Base-by-base conservation (phyloP, 2,888 invertebrate genomes). In the Caenorhabditis japonica region DNA sequence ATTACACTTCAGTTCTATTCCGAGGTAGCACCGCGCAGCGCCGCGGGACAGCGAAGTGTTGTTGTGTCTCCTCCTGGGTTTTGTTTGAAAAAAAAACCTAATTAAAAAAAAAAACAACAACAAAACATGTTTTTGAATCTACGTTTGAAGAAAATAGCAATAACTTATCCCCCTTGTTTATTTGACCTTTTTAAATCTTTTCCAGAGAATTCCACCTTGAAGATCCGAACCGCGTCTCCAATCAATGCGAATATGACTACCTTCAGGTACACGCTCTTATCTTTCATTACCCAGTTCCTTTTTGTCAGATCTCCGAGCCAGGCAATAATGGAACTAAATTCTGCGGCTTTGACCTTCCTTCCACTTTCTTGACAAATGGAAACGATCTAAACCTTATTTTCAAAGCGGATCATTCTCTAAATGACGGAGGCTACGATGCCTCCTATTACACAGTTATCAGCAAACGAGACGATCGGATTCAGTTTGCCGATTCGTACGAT, bases 401-500 rank as follows among this genome's bases (percentile, higher is more conserved):
- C 55, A 46, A 55, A 41, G 46, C 81, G 8, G 85, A 85, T 55
- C 64, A 73, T 30, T 71, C 75, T 1, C 44, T 77, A 44, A 61
- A 51, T 15, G 43, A 53, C 10, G 68, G 38, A 13, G 85, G 85
- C 38, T 85, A 74, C 51, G 82, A 82, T 36, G 72, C 76, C 12
- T 64, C 70, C 23, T 85, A 84, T 51, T 82, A 73, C 38, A 64
- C 78, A 13, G 76, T 76, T 7, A 62, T 53, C 13, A 41, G 36
- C 8, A 43, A 73, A 5, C 41, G 41, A 52, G 68, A 68, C 19
- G 51, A 47, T 34, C n/a, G 12, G 10, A 49, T 70, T 39, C 61
- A 79, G 38, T 83, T 84, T 27, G 72, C 80, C 4, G 70, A 80
- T 33, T 74, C 69, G 3, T 76, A 79, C 38, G 84, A 84, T 39